Base-by-base conservation (phyloP, 2,888 invertebrate genomes). In the Drosophila cracens region DNA sequence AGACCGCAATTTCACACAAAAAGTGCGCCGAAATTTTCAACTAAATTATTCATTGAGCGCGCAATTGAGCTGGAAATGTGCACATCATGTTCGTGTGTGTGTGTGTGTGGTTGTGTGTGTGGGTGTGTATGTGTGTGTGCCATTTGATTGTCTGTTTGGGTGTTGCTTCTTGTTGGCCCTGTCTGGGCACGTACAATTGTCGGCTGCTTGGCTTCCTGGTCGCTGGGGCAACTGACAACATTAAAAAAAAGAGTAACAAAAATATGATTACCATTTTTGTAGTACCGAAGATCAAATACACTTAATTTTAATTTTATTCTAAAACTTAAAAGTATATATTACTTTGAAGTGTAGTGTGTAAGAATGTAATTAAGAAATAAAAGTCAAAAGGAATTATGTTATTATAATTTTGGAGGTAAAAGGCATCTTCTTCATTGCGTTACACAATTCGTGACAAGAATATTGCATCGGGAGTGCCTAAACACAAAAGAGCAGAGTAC, bases 51-150 rank as follows among this genome's bases (percentile, higher is more conserved):
- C 86, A 87, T 87, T 87, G 86, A 82, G 82, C 83, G 87, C 82
- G 89, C 89, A 82, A 87, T 89, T 87, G 89, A 87, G 86, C 85
- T 84, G 85, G 89, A 84, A 89, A 87, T 84, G 88, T 87, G 87
- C 74, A 72, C 69, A 56, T 29, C 43, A 52, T 60, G 31, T 51
- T 16, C 6, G 48, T 56, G 34, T 36, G 2, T 56, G 38, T n/a
- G n/a, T 4, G 38, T 1, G 43, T 43, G 38, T n/a, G 38, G 8
- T 4, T 38, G 38, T 38, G 38, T n/a, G 18, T 38, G 18, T 38
- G 8, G n/a, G 2, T 3, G 10, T 10, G 53, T 49, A 49, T 58
- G 38, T 43, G 64, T 36, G 70, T 56, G 60, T 62, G 56, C 53
- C 64, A 63, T 74, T 66, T 77, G 84, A 80, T 70, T 79, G 87